phyloP scores from a whole-genome alignment of 2,888 invertebrate genomes.

The Nephrotoma appendiculata region DNA sequence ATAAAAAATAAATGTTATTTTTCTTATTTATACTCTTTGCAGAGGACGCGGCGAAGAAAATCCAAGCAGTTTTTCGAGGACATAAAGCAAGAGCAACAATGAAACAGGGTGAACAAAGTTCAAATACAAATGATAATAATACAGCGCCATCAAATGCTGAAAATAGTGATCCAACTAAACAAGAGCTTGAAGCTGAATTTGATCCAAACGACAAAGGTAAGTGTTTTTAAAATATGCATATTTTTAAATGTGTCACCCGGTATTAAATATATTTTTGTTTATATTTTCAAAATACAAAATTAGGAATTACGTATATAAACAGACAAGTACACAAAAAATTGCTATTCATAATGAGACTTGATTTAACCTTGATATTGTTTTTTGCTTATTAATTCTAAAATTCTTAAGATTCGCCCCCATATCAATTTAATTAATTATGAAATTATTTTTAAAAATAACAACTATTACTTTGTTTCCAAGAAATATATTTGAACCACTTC shows the following conservation, averaged over 20 bases:
- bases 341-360: background rate
- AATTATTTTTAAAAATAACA: background rate
- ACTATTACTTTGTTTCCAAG: background rate
- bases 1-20: background rate
- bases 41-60: conserved; percentile 63
- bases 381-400: background rate
- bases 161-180: conserved; percentile 45
- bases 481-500: background rate
- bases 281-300: background rate
- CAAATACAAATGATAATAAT: conserved; percentile 20
- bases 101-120: conserved; percentile 40
- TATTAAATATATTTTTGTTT: background rate
- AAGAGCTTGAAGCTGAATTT: conserved; percentile 65
- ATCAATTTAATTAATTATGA: background rate
- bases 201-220: conserved; percentile 65
- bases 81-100: conserved; percentile 64
- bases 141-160: conserved; percentile 16
- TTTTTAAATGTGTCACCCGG: background rate
- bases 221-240: conserved; percentile 8
- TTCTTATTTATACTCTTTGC: conserved; percentile 14
- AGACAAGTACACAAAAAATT: background rate
- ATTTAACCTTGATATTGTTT: background rate
- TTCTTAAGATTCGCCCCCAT: background rate
- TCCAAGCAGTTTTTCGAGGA: conserved; percentile 78
- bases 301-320: background rate